Evolutionary conservation across 2,888 invertebrate genomes (phyloP).

Genomic region (Melanostoma mellinum): DNA sequence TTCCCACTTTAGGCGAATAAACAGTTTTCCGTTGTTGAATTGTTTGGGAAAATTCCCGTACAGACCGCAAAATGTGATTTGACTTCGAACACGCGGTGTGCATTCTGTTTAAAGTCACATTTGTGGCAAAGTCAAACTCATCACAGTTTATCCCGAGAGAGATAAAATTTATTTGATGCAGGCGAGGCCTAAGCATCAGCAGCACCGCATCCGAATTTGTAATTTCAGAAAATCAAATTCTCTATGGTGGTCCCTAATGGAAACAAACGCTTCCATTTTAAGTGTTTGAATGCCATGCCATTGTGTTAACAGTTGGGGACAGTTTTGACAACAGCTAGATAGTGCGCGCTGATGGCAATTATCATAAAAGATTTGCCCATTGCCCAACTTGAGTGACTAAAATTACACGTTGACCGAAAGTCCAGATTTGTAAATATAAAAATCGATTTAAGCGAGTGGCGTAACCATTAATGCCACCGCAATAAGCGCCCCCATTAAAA

Average conservation of each 20-base stretch:
- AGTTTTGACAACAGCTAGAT: background rate
- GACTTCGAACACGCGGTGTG: background rate
- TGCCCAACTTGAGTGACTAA: background rate
- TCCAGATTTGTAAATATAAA: constrained; percentile 26
- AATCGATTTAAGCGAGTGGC: constrained; percentile 38
- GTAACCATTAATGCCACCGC: constrained; percentile 48
- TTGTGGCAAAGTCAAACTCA: constrained; percentile 41
- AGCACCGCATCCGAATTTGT: constrained; percentile 16
- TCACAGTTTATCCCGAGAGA: background rate
- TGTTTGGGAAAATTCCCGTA: constrained; percentile 16
- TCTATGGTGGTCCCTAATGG: constrained; percentile 30
- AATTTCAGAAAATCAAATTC: constrained; percentile 56
- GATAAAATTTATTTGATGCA: constrained; percentile 6
- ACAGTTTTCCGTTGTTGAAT: constrained; percentile 15
- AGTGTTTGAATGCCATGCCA: constrained; percentile 19
- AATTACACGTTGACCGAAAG: constrained; percentile 19
- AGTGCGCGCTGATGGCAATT: too few relatives aligned
- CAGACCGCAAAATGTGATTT: constrained; percentile 9
- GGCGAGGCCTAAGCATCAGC: too few relatives aligned
- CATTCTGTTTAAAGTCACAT: constrained; percentile 40
- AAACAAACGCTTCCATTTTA: constrained; percentile 36
- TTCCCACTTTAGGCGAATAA: constrained; percentile 16
- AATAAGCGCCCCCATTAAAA: constrained; percentile 41
- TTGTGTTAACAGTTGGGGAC: background rate
- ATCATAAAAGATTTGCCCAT: too few relatives aligned